phyloP scores from a whole-genome alignment of 2,113 vertebrate species.

The Dicaeum eximium region DNA sequence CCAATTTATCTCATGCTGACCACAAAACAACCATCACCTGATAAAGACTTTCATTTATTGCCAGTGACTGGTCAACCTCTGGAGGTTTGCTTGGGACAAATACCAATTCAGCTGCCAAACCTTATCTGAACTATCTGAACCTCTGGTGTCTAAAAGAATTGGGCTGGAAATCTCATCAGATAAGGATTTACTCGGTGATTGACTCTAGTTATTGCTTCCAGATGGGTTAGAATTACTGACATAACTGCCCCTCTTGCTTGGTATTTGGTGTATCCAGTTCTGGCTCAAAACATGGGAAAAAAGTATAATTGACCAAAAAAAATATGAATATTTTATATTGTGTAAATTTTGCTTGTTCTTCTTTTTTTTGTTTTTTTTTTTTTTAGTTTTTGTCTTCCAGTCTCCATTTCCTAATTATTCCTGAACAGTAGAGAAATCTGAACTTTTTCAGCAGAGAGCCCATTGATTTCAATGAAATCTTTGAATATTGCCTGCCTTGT shows the following conservation, averaged over 20 bases:
- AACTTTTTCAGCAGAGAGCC: neutral
- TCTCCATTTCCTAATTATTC: neutral
- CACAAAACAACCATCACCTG: constrained; percentile 48
- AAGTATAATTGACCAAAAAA: neutral
- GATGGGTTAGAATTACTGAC: constrained; percentile 23
- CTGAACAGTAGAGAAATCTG: neutral
- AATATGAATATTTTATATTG: neutral
- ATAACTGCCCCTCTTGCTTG: neutral
- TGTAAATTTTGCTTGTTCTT: neutral
- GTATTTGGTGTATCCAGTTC: neutral
- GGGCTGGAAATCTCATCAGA: constrained; percentile 64
- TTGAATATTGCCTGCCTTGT: neutral
- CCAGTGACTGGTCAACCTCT: constrained; percentile 40
- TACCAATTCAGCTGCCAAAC: constrained; percentile 63
- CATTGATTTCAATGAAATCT: neutral
- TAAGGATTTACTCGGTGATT: constrained; percentile 55
- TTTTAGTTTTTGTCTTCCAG: neutral
- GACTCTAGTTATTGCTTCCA: constrained; percentile 53
- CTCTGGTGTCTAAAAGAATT: constrained; percentile 22
- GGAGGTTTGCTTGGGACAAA: constrained; percentile 53
- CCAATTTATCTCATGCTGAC: constrained; percentile 49
- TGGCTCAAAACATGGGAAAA: neutral
- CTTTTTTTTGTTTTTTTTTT: neutral
- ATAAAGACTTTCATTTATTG: constrained; percentile 57
- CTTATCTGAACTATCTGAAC: constrained; percentile 64